Conservation (phyloP, 2,113 vertebrate species). For the Pampusana beccarii region DNA sequence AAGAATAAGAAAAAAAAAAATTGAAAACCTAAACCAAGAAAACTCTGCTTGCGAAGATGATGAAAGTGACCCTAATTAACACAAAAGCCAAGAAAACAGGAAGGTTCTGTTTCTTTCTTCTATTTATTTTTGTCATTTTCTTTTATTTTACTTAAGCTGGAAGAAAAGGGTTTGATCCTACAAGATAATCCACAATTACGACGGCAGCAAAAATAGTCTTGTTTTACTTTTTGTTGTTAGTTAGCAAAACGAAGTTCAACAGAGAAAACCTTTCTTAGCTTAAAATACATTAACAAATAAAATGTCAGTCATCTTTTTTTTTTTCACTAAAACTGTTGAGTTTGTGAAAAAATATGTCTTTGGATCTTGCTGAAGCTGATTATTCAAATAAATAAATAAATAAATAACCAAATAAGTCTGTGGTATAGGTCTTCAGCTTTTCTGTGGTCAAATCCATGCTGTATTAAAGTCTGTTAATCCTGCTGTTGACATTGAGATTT, state of each 20-base stretch:
- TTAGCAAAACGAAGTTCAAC: background rate
- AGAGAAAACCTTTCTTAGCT: background rate
- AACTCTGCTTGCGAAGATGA: slow-evolving; percentile 18
- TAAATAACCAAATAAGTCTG: background rate
- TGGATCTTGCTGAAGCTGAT: background rate
- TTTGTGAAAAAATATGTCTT: background rate
- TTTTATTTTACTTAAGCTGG: background rate
- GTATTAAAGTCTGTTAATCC: background rate
- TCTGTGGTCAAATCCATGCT: background rate
- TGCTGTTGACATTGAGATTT: background rate
- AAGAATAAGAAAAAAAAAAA: background rate
- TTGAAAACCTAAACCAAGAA: accelerated
- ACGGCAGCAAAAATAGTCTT: background rate
- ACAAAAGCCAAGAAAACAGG: background rate
- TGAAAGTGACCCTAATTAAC: slow-evolving; percentile 64
- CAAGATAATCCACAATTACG: background rate
- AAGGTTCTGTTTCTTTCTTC: accelerated
- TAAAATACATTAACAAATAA: background rate
- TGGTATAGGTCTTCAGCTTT: background rate
- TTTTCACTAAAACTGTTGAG: accelerated
- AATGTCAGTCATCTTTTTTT: background rate
- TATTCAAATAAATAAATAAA: background rate
- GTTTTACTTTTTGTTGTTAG: background rate
- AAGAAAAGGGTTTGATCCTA: background rate
- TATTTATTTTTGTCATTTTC: too few species aligned